Evolutionary conservation across 2,888 invertebrate genomes (phyloP).

Genomic region (Erebia aethiops): DNA sequence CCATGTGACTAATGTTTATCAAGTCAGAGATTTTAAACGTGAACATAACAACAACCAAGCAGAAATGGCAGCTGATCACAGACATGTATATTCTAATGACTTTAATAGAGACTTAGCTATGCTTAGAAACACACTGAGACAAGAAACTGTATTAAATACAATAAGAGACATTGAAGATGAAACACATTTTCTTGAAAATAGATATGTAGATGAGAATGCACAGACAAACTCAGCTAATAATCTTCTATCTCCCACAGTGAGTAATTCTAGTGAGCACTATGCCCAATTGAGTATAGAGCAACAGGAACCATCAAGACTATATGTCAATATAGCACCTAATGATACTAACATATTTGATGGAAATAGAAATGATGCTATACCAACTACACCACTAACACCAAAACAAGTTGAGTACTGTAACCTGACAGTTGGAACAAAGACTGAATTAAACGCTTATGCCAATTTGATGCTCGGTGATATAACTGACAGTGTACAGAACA

Average conservation of each 20-base stretch:
- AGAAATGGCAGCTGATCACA: slow-evolving; percentile 53
- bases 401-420: slow-evolving; percentile 73
- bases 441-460: slow-evolving; percentile 70
- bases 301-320: slow-evolving; percentile 65
- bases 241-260: slow-evolving; percentile 71
- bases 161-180: slow-evolving; percentile 75
- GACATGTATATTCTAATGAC: slow-evolving; percentile 74
- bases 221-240: slow-evolving; percentile 40
- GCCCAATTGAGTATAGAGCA: slow-evolving; percentile 72
- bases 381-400: slow-evolving; percentile 67
- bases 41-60: slow-evolving; percentile 78
- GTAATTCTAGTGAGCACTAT: slow-evolving; percentile 76
- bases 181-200: slow-evolving; percentile 62
- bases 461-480: slow-evolving; percentile 70
- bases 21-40: slow-evolving; percentile 80
- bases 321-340: slow-evolving; percentile 72
- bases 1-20: slow-evolving; percentile 82
- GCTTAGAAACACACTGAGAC: slow-evolving; percentile 64
- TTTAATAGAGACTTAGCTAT: slow-evolving; percentile 72
- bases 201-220: slow-evolving; percentile 60
- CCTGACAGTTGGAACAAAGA: slow-evolving; percentile 58
- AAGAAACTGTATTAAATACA: slow-evolving; percentile 65
- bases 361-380: slow-evolving; percentile 56
- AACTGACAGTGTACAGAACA: slow-evolving; percentile 59
- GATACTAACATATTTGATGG: slow-evolving; percentile 53